Conservation (phyloP, 2,113 vertebrate genomes). For the Machaerirhynchus nigripectus region DNA sequence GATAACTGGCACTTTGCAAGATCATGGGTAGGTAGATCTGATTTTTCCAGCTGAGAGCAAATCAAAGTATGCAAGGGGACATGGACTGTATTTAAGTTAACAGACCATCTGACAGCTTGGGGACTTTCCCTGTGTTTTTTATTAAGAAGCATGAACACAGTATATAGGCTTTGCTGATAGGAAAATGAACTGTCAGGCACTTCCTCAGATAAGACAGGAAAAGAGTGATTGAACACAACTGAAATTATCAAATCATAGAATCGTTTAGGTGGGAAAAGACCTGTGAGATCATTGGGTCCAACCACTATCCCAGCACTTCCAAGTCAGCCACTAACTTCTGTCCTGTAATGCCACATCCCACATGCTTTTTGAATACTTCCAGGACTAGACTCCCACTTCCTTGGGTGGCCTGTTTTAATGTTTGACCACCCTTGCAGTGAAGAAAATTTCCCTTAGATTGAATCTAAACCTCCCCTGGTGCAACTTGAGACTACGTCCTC, state of each 20-base stretch:
- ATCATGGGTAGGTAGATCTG: background rate
- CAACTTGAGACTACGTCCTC: background rate
- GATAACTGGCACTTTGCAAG: background rate
- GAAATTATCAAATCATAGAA: conserved; percentile 26
- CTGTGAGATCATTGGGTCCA: background rate
- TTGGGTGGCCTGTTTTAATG: background rate
- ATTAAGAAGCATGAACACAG: conserved; percentile 58
- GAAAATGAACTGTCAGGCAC: conserved; percentile 69
- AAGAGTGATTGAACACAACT: conserved; percentile 57
- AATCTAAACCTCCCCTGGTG: background rate
- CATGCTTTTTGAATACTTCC: background rate
- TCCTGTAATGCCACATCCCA: background rate
- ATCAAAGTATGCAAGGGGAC: background rate
- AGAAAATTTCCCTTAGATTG: background rate
- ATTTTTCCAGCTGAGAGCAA: conserved; percentile 23
- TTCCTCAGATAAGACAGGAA: conserved; percentile 68
- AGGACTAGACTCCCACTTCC: background rate
- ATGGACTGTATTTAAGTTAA: conserved; percentile 39
- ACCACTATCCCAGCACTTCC: fast-evolving
- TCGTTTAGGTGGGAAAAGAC: background rate
- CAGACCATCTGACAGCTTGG: conserved; percentile 43
- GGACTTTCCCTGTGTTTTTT: conserved; percentile 62
- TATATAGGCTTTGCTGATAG: conserved; percentile 71
- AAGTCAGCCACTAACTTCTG: background rate
- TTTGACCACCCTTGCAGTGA: background rate